Evolutionary conservation across 2,113 vertebrate genomes (phyloP).

Genomic region (Lontra canadensis): DNA sequence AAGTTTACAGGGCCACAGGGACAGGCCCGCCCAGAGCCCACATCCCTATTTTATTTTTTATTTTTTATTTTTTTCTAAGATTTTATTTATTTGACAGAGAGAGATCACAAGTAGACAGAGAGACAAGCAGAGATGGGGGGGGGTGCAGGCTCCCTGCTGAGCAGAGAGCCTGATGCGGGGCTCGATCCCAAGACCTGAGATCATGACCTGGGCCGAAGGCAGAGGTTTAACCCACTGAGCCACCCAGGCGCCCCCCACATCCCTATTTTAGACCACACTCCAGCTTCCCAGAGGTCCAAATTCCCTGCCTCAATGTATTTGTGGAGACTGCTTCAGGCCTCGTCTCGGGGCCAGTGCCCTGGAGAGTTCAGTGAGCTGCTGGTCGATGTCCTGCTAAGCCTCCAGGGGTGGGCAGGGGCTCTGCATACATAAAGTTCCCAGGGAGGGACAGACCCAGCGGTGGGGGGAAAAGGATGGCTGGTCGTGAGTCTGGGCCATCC

Average conservation of each 20-base stretch:
- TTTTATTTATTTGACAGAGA: too few relatives aligned
- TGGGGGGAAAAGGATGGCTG: rapidly evolving
- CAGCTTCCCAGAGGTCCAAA: background rate
- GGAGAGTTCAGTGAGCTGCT: background rate
- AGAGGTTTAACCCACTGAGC: too few relatives aligned
- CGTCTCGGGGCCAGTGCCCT: background rate
- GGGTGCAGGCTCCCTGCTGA: too few relatives aligned
- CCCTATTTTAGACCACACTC: background rate
- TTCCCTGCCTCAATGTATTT: background rate
- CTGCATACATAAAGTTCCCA: background rate
- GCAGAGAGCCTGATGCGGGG: too few relatives aligned
- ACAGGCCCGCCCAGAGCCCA: background rate
- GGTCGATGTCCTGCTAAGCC: too few relatives aligned
- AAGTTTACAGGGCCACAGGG: background rate
- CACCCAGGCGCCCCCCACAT: background rate
- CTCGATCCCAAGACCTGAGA: too few relatives aligned
- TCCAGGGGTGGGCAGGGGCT: background rate
- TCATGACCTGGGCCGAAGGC: too few relatives aligned
- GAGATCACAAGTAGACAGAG: too few relatives aligned
- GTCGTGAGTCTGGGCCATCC: rapidly evolving
- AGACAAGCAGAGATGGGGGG: too few relatives aligned
- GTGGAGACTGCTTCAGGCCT: background rate
- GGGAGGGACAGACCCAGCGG: background rate
- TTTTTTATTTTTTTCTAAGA: too few relatives aligned
- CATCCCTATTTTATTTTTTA: background rate